Conservation (phyloP, 2,888 invertebrate species). For the Bimastos eiseni region DNA sequence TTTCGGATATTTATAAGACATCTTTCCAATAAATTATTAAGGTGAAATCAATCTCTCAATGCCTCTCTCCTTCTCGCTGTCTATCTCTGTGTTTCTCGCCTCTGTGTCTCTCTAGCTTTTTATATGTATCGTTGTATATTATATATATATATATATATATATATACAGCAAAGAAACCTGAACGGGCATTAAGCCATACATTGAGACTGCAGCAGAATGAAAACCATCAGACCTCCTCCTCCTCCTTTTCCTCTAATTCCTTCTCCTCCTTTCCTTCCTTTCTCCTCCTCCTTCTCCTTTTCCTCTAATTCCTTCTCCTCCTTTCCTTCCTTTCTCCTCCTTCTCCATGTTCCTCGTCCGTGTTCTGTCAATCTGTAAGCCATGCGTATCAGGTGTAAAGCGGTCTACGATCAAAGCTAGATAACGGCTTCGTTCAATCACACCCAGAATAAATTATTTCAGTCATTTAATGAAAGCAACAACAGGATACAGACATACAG, state of each 20-base stretch:
- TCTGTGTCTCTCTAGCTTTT: conserved; percentile 18
- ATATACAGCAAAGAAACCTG: not conserved
- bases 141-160: too few species aligned
- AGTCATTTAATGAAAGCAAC: not conserved
- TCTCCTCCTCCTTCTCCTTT: not conserved
- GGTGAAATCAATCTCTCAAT: too few species aligned
- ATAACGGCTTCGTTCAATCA: not conserved
- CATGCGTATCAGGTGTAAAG: not conserved
- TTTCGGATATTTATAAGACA: too few species aligned
- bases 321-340: not conserved
- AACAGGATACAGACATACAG: not conserved
- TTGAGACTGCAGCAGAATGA: not conserved
- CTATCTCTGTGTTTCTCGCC: not conserved
- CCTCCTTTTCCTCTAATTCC: not conserved
- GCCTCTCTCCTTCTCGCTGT: not conserved
- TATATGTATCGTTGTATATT: conserved; percentile 10
- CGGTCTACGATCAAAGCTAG: not conserved
- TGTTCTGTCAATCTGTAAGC: not conserved
- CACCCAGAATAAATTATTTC: not conserved
- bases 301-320: not conserved
- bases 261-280: not conserved
- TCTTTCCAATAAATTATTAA: too few species aligned
- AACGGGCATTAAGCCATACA: not conserved
- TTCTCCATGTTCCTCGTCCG: not conserved
- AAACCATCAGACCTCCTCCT: not conserved